Evolutionary conservation across 2,888 invertebrate genomes (phyloP).

Genomic region (Caenorhabditis uteleia): DNA sequence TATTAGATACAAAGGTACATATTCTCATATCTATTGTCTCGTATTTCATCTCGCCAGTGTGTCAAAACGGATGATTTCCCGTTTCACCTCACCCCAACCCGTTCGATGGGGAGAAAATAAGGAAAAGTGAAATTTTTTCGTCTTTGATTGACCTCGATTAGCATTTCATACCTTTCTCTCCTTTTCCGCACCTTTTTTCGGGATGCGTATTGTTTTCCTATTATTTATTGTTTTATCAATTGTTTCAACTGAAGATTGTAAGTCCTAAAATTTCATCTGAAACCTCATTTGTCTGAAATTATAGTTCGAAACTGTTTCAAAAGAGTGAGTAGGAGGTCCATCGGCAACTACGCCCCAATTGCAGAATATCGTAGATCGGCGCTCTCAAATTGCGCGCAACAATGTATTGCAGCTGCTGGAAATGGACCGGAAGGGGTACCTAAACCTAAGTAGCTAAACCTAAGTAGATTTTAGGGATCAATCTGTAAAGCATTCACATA

Average conservation of each 20-base stretch:
- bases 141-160: slow-evolving; percentile 28
- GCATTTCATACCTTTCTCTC: slow-evolving; percentile 27
- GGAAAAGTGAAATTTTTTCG: too few species aligned
- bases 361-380: slow-evolving; percentile 57
- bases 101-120: too few species aligned
- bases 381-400: slow-evolving; percentile 56
- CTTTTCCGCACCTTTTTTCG: neutral
- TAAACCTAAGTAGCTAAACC: neutral
- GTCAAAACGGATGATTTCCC: too few species aligned
- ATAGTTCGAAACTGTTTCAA: slow-evolving; percentile 60
- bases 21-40: neutral
- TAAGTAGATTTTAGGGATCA: slow-evolving; percentile 31
- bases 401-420: slow-evolving; percentile 50
- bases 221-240: slow-evolving; percentile 8
- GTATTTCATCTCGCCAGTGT: slow-evolving; percentile 1
- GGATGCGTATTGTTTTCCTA: neutral
- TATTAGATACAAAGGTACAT: neutral
- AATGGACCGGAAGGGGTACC: slow-evolving; percentile 40
- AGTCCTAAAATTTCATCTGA: slow-evolving; percentile 7
- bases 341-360: slow-evolving; percentile 65
- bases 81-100: too few species aligned
- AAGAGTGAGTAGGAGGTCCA: slow-evolving; percentile 51
- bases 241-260: slow-evolving; percentile 20
- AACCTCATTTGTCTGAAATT: neutral
- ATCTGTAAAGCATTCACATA: slow-evolving; percentile 64